Conservation (phyloP, 1,140 invertebrate genomes). For the Wiebesia pumilae region DNA sequence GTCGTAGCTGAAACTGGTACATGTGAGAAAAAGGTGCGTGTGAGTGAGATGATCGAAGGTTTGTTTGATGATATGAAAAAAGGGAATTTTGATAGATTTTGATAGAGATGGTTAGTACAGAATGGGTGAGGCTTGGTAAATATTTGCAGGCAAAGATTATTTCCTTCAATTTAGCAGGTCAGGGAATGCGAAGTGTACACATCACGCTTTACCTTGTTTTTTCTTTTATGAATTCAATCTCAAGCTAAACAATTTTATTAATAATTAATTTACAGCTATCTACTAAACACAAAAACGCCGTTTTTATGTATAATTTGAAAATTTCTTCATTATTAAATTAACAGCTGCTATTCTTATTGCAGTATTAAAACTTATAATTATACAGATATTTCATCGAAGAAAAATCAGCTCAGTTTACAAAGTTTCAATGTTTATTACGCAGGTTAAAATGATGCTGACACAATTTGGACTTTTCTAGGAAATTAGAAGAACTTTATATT, state of each 20-base stretch:
- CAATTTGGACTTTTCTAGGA: slow-evolving; percentile 7
- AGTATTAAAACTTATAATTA: background rate
- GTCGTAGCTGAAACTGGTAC: background rate
- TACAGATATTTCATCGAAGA: background rate
- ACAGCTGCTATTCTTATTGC: background rate
- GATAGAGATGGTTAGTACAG: background rate
- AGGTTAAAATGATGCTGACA: slow-evolving; percentile 25
- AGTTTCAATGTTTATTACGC: slow-evolving; percentile 18
- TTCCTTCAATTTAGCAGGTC: slow-evolving; percentile 12
- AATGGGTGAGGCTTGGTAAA: background rate
- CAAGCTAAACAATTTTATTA: too few relatives aligned
- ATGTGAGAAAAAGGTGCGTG: background rate
- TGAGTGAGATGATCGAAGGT: background rate
- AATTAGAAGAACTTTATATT: slow-evolving; percentile 24
- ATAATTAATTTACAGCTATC: background rate
- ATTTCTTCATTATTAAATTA: background rate
- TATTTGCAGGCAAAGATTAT: slow-evolving; percentile 27
- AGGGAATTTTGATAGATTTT: slow-evolving; percentile 8
- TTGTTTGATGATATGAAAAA: background rate
- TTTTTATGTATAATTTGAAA: background rate
- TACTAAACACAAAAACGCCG: background rate
- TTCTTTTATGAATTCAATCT: background rate
- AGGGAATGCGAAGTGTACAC: background rate
- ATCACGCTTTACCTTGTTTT: background rate
- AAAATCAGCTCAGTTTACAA: background rate